These are phyloP conservation scores for Apostichopus parvimensis DNA, from an alignment of 35 echinoderm and acorn worm species.

Conservation along the genomic window DNA sequence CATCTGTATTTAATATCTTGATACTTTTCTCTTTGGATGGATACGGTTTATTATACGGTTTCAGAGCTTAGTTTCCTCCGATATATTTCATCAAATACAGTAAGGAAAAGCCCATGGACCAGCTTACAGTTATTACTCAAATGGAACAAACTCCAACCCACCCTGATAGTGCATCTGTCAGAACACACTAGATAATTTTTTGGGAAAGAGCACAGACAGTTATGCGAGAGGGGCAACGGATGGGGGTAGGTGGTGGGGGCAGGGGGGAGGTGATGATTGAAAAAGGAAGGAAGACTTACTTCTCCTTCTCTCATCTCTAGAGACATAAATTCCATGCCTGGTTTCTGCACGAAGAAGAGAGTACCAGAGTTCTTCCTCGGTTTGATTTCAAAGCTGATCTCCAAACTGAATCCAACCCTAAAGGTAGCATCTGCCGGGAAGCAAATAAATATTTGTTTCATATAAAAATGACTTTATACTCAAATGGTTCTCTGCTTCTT, in stretches of 20 bases:
- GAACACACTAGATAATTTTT: too few relatives aligned
- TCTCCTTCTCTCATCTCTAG: constrained; percentile 69
- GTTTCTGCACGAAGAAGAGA: constrained; percentile 78
- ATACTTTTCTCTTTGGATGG: background rate
- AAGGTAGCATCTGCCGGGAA: constrained; percentile 54
- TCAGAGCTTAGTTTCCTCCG: too few relatives aligned
- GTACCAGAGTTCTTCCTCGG: constrained; percentile 59
- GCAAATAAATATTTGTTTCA: background rate
- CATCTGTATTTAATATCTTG: background rate
- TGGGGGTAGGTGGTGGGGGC: background rate
- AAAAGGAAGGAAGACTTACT: constrained; percentile 63
- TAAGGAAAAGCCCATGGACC: too few relatives aligned
- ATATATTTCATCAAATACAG: too few relatives aligned
- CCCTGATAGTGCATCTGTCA: too few relatives aligned
- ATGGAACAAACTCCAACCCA: too few relatives aligned
- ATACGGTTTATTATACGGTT: background rate
- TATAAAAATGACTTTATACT: too few relatives aligned
- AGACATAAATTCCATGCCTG: constrained; percentile 68
- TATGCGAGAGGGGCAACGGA: too few relatives aligned
- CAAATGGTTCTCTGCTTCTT: background rate
- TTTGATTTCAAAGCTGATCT: constrained; percentile 72
- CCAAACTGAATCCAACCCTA: constrained; percentile 45
- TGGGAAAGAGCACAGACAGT: too few relatives aligned
- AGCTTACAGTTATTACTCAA: too few relatives aligned
- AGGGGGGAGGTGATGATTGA: too few relatives aligned